Evolutionary conservation across 2,797 vertebrate species (phyloP).

Genomic region (Florisuga fusca): DNA sequence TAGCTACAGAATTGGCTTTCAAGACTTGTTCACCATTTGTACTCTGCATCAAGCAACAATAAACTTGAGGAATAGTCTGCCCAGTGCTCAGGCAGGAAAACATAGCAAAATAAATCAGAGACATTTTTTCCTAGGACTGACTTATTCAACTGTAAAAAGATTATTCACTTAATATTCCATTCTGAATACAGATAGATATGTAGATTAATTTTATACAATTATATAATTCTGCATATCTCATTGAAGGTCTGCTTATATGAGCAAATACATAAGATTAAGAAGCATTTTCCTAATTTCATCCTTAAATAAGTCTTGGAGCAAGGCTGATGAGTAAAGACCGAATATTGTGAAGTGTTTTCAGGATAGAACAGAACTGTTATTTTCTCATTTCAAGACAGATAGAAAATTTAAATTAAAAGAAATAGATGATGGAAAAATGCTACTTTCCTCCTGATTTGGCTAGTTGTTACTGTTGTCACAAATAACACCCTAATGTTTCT

Average conservation of each 20-base stretch:
- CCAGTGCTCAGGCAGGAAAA: neutral
- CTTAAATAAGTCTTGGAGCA: neutral
- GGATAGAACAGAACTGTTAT: neutral
- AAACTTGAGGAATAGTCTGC: conserved; percentile 6
- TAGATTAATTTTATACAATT: neutral
- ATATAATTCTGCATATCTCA: neutral
- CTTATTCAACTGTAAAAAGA: neutral
- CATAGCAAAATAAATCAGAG: conserved; percentile 20
- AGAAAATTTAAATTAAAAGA: neutral
- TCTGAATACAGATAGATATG: neutral
- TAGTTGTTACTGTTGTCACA: neutral
- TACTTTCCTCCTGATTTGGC: neutral
- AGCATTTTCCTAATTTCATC: neutral
- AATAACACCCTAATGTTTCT: neutral
- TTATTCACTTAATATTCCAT: neutral
- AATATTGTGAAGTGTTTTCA: neutral
- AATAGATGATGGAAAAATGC: neutral
- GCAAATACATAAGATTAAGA: neutral
- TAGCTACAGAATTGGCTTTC: conserved; percentile 9
- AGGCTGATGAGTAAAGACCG: neutral
- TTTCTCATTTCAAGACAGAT: neutral
- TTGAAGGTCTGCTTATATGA: neutral
- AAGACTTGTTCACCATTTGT: neutral
- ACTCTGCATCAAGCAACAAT: neutral
- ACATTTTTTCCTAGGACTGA: neutral